Conservation (phyloP, 2,797 vertebrate genomes). For the Pangasius sanitwongsei region DNA sequence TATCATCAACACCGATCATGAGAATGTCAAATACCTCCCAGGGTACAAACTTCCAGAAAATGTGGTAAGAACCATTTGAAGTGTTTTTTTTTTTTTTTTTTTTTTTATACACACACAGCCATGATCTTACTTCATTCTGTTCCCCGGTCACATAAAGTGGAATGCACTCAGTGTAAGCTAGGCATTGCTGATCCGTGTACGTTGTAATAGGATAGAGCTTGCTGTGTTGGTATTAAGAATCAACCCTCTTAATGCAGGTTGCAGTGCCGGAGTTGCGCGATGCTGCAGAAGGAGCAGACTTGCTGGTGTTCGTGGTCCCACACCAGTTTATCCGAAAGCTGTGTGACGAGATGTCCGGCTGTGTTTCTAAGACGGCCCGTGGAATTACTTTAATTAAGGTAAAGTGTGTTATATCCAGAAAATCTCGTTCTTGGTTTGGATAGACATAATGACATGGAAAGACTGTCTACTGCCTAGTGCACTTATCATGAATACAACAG, state of each 20-base stretch:
- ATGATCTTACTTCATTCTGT: background rate
- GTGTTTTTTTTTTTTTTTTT: background rate
- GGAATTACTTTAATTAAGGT: constrained; percentile 94
- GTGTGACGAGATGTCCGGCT: constrained; percentile 85
- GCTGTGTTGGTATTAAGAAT: background rate
- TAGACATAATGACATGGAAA: background rate
- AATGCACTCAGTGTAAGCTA: background rate
- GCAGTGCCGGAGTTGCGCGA: constrained; percentile 81
- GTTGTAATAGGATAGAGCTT: background rate
- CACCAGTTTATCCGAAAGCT: constrained; percentile 91
- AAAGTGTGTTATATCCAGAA: constrained; percentile 6
- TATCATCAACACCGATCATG: constrained; percentile 90
- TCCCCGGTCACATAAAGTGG: background rate
- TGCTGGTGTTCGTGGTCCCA: constrained; percentile 90
- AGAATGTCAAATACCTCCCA: constrained; percentile 91
- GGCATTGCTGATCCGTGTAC: constrained; percentile 3
- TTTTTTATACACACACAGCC: background rate
- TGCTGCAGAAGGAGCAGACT: constrained; percentile 85
- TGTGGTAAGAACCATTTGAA: constrained; percentile 77
- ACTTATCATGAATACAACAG: background rate
- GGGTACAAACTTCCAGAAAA: constrained; percentile 91
- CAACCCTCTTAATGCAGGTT: constrained; percentile 70
- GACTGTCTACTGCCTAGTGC: background rate
- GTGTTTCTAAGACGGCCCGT: constrained; percentile 76
- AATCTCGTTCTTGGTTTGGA: background rate